These are phyloP conservation scores for Elaeidobius kamerunicus DNA, from an alignment of 2,888 invertebrate species.

Conservation along the genomic window DNA sequence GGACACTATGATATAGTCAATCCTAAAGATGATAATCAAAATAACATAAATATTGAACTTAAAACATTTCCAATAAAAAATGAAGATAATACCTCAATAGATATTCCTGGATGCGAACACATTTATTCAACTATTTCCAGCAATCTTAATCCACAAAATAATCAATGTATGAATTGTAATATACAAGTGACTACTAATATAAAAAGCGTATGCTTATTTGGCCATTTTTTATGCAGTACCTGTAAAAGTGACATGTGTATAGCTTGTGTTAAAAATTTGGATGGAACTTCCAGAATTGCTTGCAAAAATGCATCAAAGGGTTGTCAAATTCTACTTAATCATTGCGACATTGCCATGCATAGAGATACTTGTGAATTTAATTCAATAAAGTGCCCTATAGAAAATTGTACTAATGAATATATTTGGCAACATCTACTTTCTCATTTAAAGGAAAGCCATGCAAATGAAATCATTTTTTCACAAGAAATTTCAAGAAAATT, in stretches of 20 bases:
- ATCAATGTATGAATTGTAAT: slow-evolving; percentile 18
- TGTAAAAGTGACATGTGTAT: slow-evolving; percentile 38
- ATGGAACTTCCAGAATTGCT: slow-evolving; percentile 33
- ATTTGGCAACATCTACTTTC: slow-evolving; percentile 30
- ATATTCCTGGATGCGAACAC: slow-evolving; percentile 7
- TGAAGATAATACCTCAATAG: too few relatives aligned
- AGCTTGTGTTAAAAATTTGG: slow-evolving; percentile 36
- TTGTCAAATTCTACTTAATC: slow-evolving; percentile 35
- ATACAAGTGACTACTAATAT: slow-evolving; percentile 16
- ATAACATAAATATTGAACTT: too few relatives aligned
- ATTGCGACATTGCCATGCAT: slow-evolving; percentile 34
- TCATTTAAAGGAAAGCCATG: slow-evolving; percentile 37
- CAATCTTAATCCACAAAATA: background rate
- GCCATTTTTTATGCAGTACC: slow-evolving; percentile 36
- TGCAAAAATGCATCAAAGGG: slow-evolving; percentile 40
- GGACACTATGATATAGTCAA: too few relatives aligned
- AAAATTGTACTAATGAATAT: slow-evolving; percentile 32
- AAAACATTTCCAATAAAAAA: too few relatives aligned
- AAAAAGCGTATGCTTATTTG: slow-evolving; percentile 36
- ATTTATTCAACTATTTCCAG: slow-evolving; percentile 10
- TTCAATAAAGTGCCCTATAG: slow-evolving; percentile 37
- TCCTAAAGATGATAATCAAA: too few relatives aligned
- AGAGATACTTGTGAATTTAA: slow-evolving; percentile 40
- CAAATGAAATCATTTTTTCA: slow-evolving; percentile 28
- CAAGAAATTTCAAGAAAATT: slow-evolving; percentile 34